Evolutionary conservation across 2,888 invertebrate species (phyloP), one percentile per base, ranked within the genome.

Genomic region (Ethmia dodecea): DNA sequence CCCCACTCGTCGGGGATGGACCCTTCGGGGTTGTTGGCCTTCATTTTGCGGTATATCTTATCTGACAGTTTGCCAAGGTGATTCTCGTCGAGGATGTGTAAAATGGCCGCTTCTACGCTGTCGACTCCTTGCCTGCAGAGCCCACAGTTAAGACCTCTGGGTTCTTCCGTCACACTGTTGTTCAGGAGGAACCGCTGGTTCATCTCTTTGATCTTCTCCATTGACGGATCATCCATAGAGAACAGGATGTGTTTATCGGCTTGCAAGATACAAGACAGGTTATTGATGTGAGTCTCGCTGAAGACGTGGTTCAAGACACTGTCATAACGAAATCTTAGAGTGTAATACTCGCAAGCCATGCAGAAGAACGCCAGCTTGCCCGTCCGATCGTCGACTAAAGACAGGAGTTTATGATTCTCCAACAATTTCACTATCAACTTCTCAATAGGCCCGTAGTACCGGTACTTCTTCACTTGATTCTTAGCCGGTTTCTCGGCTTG

Each of bases 311-410:
- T 80, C 30, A 86, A 34, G 0, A 86, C 86, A 42, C 84, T 84
- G 40, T 86, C 86, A 37, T 86, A 86, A 20, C 81, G 70, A 51
- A 86, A 86, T 37, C 86, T 53, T 2, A 86, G 52, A 0, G 84
- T 86, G 35, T 86, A 86, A 39, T 84, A 86, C 47, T 86, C 86
- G 50, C 86, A 86, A 0, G 80, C 73, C 45, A 81, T 75, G 52
- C 86, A 86, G 47, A 86, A 86, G 53, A 86, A 86, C 0, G 86
- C 86, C 1, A 83, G 52, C 36, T 86, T 86, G 0, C 86, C 86
- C 0, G 86, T 84, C 13, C 86, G 69, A 35, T 86, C 86, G 35
- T 86, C 86, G 0, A 80, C 69, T 11, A 86, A 42, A 0, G 83
- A 71, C 37, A 86, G 24, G 1, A 86, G 36, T 36, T 84, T 86